phyloP scores from a whole-genome alignment of 2,113 vertebrate species.

The Cardinalis cardinalis region DNA sequence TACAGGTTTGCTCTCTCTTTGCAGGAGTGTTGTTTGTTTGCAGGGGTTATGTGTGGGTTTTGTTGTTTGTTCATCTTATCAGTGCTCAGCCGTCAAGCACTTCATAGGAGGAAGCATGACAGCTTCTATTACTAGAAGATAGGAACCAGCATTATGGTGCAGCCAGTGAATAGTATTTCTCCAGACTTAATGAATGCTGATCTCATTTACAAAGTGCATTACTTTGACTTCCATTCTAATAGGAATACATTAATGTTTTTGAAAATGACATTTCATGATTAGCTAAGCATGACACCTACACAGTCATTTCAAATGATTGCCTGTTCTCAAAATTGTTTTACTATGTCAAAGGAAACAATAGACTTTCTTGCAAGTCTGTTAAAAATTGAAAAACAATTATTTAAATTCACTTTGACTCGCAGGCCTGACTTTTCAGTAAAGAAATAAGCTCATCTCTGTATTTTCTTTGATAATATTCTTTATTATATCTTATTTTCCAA shows the following conservation, averaged over 20 bases:
- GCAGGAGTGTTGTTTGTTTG: background rate
- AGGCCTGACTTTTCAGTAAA: background rate
- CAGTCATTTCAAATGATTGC: slow-evolving; percentile 49
- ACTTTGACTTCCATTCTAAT: slow-evolving; percentile 10
- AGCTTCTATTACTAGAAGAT: slow-evolving; percentile 31
- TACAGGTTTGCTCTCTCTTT: background rate
- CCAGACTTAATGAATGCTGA: slow-evolving; percentile 25
- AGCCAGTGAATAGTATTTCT: slow-evolving; percentile 1
- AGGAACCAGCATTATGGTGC: background rate
- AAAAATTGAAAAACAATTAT: slow-evolving; percentile 32
- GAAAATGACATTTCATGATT: slow-evolving; percentile 62
- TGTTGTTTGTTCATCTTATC: background rate
- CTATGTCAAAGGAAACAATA: slow-evolving; percentile 38
- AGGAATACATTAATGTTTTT: slow-evolving; percentile 47
- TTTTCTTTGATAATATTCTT: background rate
- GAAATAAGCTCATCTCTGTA: background rate
- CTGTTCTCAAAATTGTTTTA: slow-evolving; percentile 48
- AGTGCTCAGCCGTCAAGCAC: background rate
- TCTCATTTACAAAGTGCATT: slow-evolving; percentile 47
- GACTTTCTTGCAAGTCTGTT: background rate
- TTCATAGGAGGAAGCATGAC: background rate
- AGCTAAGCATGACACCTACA: slow-evolving; percentile 47
- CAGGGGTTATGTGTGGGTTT: background rate
- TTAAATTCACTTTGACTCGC: slow-evolving; percentile 44
- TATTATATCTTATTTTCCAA: slow-evolving; percentile 29